Evolutionary conservation across 2,888 invertebrate species (phyloP).

Genomic region (Dicycla oo): DNA sequence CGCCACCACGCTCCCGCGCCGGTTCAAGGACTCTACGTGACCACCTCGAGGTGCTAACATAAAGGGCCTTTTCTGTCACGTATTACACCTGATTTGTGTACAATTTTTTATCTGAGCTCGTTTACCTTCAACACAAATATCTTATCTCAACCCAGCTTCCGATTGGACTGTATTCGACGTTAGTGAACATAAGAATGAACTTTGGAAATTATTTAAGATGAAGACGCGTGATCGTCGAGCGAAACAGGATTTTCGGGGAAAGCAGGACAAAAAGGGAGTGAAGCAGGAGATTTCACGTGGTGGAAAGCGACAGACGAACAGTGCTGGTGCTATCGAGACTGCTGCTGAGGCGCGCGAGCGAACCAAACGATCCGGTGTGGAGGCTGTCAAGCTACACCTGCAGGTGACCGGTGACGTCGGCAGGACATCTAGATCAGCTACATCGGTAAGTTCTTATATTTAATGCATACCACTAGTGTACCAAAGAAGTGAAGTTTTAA

Average conservation of each 20-base stretch:
- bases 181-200: conserved; percentile 69
- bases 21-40: conserved; percentile 85
- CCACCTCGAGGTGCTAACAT: conserved; percentile 80
- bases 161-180: conserved; percentile 67
- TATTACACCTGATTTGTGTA: conserved; percentile 78
- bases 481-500: conserved; percentile 36
- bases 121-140: conserved; percentile 83
- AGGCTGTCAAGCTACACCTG: conserved; percentile 86
- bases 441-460: conserved; percentile 75
- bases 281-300: conserved; percentile 68
- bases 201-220: conserved; percentile 75
- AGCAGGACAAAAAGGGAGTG: conserved; percentile 68
- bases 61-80: conserved; percentile 83
- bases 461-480: background rate
- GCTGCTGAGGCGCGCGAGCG: conserved; percentile 71
- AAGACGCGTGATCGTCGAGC: conserved; percentile 81
- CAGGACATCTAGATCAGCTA: conserved; percentile 86
- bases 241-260: conserved; percentile 73
- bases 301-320: conserved; percentile 63
- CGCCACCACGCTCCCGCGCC: conserved; percentile 60
- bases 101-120: conserved; percentile 83
- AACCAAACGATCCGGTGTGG: conserved; percentile 84
- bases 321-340: conserved; percentile 52
- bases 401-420: conserved; percentile 84
- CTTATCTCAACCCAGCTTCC: conserved; percentile 82